A percentile compares a stretch with the other conserved stretches of the same genome.
These are phyloP conservation scores for Todus mexicanus DNA, from an alignment of 2,797 vertebrate genomes.

Conservation along the genomic window DNA sequence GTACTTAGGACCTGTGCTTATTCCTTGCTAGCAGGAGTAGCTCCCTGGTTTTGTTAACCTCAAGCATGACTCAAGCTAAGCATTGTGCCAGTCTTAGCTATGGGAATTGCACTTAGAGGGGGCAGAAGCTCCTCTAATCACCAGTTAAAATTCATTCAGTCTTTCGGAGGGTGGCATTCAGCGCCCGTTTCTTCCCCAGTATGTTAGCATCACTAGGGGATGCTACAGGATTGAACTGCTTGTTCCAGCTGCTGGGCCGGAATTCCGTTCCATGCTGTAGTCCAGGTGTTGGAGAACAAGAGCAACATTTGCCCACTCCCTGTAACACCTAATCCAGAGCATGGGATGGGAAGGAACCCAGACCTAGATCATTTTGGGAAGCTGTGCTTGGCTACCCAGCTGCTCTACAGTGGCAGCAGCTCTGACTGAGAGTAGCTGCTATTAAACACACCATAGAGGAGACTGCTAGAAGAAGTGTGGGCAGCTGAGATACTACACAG, in stretches of 20 bases:
- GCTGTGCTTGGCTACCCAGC: not conserved
- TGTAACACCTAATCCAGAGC: not conserved
- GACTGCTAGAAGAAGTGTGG: not conserved
- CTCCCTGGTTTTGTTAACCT: not conserved
- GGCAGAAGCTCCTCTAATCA: not conserved
- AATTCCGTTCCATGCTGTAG: not conserved
- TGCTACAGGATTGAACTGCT: not conserved
- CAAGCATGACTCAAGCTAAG: not conserved
- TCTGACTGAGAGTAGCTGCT: not conserved
- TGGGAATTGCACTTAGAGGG: not conserved
- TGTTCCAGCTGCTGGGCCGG: not conserved
- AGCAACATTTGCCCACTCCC: accelerated
- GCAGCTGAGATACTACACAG: not conserved
- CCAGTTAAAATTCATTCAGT: not conserved
- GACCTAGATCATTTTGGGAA: not conserved
- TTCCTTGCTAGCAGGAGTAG: not conserved
- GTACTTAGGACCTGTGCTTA: not conserved
- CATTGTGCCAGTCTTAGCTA: not conserved
- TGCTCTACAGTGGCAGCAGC: not conserved
- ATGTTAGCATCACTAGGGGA: not conserved
- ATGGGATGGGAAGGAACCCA: not conserved
- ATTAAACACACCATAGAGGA: not conserved
- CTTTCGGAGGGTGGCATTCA: not conserved
- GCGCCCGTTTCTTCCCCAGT: not conserved
- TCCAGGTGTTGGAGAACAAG: not conserved